phyloP scores from a whole-genome alignment of 2,113 vertebrate genomes.

The Isichthys henryi region DNA sequence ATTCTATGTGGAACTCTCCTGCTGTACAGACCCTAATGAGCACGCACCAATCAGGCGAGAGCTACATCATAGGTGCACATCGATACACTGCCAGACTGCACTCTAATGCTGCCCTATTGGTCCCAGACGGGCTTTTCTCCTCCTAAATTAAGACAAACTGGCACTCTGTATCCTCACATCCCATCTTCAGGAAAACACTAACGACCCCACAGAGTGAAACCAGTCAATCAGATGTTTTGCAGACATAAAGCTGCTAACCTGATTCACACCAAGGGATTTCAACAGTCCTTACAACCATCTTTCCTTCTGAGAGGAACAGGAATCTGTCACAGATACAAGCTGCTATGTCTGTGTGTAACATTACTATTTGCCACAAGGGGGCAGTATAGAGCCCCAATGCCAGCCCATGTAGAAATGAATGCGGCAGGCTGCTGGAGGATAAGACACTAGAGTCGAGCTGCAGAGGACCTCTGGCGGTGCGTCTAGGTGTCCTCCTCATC shows the following conservation, averaged over 20 bases:
- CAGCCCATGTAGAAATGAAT: not conserved
- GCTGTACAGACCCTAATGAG: not conserved
- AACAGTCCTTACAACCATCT: not conserved
- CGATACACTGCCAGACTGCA: not conserved
- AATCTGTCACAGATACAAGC: not conserved
- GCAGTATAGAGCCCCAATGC: not conserved
- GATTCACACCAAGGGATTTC: not conserved
- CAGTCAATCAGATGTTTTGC: not conserved
- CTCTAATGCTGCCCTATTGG: not conserved
- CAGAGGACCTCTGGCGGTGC: not conserved
- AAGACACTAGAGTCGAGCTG: not conserved
- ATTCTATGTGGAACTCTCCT: not conserved
- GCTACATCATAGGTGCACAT: not conserved
- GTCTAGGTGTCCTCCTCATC: constrained; percentile 76
- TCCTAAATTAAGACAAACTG: not conserved
- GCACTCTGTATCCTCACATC: not conserved
- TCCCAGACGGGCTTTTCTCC: not conserved
- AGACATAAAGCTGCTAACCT: not conserved
- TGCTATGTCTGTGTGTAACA: not conserved
- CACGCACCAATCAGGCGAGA: not conserved
- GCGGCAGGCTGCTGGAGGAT: not conserved
- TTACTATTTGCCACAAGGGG: not conserved
- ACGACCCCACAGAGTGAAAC: not conserved
- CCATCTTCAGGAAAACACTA: not conserved
- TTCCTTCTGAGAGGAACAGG: not conserved